Base-by-base conservation (phyloP, 1,140 invertebrate genomes). In the Drosophila sproati region DNA sequence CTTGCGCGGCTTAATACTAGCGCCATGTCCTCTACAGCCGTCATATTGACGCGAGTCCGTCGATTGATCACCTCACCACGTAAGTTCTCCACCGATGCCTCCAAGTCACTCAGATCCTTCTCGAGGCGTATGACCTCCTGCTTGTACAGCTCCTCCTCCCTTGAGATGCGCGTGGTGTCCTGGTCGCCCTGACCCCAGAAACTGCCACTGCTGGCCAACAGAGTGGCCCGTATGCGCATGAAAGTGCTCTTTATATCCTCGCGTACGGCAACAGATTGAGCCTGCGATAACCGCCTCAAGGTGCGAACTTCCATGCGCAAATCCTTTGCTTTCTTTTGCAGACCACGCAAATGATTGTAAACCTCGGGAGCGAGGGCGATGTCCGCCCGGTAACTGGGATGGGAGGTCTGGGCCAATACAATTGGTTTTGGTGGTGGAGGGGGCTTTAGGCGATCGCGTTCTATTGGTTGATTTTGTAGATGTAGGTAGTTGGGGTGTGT, bases 21-120 rank as follows among this genome's bases (percentile, higher is more conserved):
- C 12, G 98, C 98, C 95, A 99, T 98, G 80, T 97, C 97, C 92
- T 99, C 98, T 2, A 99, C 98, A 91, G 99, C 98, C 0, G 96
- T 95, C 97, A 98, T 98, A 91, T 98, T 99, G 7, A 99, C 98
- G 41, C 98, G 95, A 50, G 97, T 98, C 91, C 98, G 96, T 61
- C 97, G 95, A 93, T 98, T 98, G 52, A 99, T 98, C 0, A 99
- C 98, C 93, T 99, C 98, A 47, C 97, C 97, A 59, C 98, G 94
- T 47, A 99, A 93, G 91, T 98, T 97, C 93, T 99, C 98, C 2
- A 99, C 98, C 4, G 97, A 98, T 32, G 95, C 95, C 93, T 99
- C 98, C 52, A 99, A 94, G 92, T 99, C 98, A 79, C 97, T 96
- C 8, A 99, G 94, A 94, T 98, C 98, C 89, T 97, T 98, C 93